Conservation (phyloP, 2,797 vertebrate genomes). For the Tapirus indicus region DNA sequence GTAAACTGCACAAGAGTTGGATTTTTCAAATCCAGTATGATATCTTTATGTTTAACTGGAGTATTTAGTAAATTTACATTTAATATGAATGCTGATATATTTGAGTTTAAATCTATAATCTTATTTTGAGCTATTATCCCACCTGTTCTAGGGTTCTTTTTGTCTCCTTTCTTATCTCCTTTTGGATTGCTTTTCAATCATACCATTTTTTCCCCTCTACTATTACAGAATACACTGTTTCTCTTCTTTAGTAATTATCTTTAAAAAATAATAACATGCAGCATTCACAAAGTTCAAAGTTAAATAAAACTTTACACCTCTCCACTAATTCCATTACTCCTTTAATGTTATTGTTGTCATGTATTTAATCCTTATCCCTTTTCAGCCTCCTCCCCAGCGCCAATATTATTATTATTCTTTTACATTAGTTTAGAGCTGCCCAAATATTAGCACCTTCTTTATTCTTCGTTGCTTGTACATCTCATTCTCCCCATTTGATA, state of each 20-base stretch:
- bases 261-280: not conserved
- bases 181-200: conserved; percentile 19
- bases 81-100: conserved; percentile 15
- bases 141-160: not conserved
- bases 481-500: not conserved
- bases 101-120: conserved; percentile 18
- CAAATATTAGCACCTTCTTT: not conserved
- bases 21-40: conserved; percentile 33
- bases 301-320: not conserved
- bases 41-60: not conserved
- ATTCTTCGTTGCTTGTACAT: not conserved
- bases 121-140: not conserved
- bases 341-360: not conserved
- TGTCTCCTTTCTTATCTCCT: not conserved
- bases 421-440: not conserved
- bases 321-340: not conserved
- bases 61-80: not conserved
- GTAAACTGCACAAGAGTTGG: not conserved
- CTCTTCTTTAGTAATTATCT: conserved; percentile 12
- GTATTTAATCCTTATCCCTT: not conserved
- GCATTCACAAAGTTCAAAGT: not conserved
- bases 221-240: not conserved
- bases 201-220: not conserved
- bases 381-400: not conserved
- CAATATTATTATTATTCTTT: not conserved